These are phyloP conservation scores for Adineta ricciae DNA, from an alignment of 2,888 invertebrate genomes.

Conservation along the genomic window DNA sequence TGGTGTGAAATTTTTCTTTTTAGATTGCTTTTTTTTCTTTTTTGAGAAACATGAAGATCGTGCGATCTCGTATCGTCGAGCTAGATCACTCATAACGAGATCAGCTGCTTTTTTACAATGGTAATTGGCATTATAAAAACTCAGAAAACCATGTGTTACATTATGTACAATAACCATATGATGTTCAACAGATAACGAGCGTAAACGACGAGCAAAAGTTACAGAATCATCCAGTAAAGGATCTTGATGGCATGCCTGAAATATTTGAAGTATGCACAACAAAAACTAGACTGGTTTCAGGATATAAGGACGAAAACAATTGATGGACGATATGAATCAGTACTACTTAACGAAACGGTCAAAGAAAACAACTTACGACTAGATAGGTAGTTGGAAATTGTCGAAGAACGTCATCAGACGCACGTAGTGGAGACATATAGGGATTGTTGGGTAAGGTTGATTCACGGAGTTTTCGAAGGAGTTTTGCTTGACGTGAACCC, in stretches of 20 bases:
- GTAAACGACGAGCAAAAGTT: conserved; percentile 79
- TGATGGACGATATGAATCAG: not conserved
- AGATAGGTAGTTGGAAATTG: conserved; percentile 73
- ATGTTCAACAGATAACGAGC: conserved; percentile 64
- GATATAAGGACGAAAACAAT: not conserved
- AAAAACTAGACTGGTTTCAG: not conserved
- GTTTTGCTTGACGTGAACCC: not conserved
- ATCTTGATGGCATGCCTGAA: conserved; percentile 67
- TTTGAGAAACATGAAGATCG: not conserved
- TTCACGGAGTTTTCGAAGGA: conserved; percentile 38
- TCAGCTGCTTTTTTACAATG: conserved; percentile 12
- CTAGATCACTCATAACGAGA: not conserved
- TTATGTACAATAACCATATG: conserved; percentile 74
- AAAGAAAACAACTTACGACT: conserved; percentile 59
- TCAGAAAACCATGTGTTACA: conserved; percentile 78
- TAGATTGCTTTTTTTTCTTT: not conserved
- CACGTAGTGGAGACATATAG: conserved; percentile 76
- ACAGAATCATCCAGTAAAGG: conserved; percentile 92
- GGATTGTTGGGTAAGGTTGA: conserved; percentile 58
- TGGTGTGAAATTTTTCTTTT: not conserved
- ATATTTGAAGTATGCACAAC: no score
- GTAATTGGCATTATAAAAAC: conserved; percentile 24
- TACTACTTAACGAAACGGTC: not conserved
- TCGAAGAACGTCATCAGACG: conserved; percentile 66
- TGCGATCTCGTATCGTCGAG: not conserved